phyloP scores from a whole-genome alignment of 2,113 vertebrate genomes.

The Lycocorax pyrrhopterus region DNA sequence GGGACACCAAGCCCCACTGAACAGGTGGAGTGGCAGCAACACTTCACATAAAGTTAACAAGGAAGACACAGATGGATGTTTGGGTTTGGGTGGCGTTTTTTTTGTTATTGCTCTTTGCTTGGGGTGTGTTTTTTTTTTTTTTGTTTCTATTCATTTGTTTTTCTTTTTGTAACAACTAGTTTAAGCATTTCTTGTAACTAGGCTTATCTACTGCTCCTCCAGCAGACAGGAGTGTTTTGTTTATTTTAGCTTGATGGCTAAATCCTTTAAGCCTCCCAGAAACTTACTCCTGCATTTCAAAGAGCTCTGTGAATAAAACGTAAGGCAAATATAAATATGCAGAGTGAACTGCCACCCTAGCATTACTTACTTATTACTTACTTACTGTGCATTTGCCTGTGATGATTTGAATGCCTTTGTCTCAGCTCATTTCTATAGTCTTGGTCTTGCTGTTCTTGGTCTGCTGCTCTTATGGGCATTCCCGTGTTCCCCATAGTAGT shows the following conservation, averaged over 20 bases:
- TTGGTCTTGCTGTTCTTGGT: neutral
- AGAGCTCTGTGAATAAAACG: neutral
- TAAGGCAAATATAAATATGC: neutral
- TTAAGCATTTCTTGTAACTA: neutral
- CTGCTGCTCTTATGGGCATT: neutral
- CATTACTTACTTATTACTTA: neutral
- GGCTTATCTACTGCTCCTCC: neutral
- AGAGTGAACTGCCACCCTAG: neutral
- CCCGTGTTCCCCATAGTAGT: fast-evolving
- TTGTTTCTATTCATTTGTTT: neutral
- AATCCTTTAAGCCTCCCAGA: constrained; percentile 19
- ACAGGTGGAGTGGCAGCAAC: neutral
- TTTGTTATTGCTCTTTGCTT: neutral
- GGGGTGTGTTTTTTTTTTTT: neutral
- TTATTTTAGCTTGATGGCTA: constrained; percentile 3
- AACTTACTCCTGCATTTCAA: constrained; percentile 15
- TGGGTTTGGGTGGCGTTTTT: neutral
- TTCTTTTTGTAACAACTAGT: neutral
- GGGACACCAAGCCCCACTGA: neutral
- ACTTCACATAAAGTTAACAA: neutral
- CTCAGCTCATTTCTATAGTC: neutral
- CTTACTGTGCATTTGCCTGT: neutral
- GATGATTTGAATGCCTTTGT: neutral
- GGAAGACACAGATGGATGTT: neutral
- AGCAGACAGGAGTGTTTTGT: neutral